Evolutionary conservation across 2,113 vertebrate genomes (phyloP), one percentile per base, ranked within the genome.

Genomic region (Apaloderma vittatum): DNA sequence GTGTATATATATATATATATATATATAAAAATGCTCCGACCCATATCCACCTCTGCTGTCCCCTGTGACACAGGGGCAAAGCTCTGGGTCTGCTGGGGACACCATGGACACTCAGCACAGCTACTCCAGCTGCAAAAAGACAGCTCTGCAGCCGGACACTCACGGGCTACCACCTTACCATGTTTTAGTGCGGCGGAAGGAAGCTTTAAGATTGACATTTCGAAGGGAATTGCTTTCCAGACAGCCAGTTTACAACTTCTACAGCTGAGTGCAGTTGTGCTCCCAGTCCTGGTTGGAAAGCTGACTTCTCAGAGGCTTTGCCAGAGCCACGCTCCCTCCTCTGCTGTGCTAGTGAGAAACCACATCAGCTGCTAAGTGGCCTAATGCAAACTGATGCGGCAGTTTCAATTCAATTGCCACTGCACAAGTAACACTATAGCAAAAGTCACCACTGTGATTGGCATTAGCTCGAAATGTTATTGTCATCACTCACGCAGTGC

Each of bases 21-120:
- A 40, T 40, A 40, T 40, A 40, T 40, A 40, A 12, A 12, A 6
- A 1, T 7, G n/a, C 18, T 63, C 15, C 37, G 8, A 1, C 16
- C 11, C 9, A 13, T 52, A 15, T 5, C n/a, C 12, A 6, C 15
- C 24, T 37, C 34, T 8, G 4, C 73, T 34, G 34, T 22, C 8
- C 29, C 5, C 30, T 0, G 0, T 8, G 66, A 8, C 34, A 4
- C 0, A 0, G 9, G 11, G 9, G 3, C n/a, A 37, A 32, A 59
- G 52, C 45, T 37, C 32, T 19, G n/a, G 4, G 0, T 11, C 23
- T 5, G 11, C 20, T 19, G 48, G 32, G 43, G 19, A 19, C 55
- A 58, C 29, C 23, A 14, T 0, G 0, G 63, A 6, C 10, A 22
- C 34, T 68, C 62, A n/a, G 40, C 29, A 75, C 30, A 88, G 48